A percentile compares a stretch with the other conserved stretches of the same genome.
These are phyloP conservation scores for Microplitis mediator DNA, from an alignment of 1,140 invertebrate species.

Conservation along the genomic window DNA sequence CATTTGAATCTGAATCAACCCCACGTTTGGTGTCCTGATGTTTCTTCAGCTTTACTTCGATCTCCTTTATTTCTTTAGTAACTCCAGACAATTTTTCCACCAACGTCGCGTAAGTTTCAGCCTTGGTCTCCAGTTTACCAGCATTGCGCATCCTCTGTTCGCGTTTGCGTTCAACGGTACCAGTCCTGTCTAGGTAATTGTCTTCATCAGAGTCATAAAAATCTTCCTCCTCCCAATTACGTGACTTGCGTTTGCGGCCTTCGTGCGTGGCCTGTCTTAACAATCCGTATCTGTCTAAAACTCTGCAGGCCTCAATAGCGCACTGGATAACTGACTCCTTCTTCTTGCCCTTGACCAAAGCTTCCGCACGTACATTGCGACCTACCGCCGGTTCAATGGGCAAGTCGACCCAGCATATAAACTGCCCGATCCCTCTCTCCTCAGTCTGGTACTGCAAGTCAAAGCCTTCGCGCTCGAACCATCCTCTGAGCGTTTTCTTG, in stretches of 20 bases:
- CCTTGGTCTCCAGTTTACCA: slow-evolving; percentile 66
- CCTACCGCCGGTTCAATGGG: slow-evolving; percentile 83
- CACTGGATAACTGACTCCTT: slow-evolving; percentile 93
- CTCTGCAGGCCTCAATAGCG: slow-evolving; percentile 91
- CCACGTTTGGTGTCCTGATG: slow-evolving; percentile 9
- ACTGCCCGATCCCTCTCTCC: slow-evolving; percentile 81
- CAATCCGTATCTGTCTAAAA: slow-evolving; percentile 83
- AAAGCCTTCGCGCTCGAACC: slow-evolving; percentile 93
- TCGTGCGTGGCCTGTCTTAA: slow-evolving; percentile 79
- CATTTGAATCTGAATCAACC: slow-evolving; percentile 48
- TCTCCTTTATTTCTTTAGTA: slow-evolving; percentile 63
- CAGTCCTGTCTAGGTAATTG: slow-evolving; percentile 93
- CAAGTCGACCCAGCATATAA: slow-evolving; percentile 71
- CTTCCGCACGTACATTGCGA: slow-evolving; percentile 79
- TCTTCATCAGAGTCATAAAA: slow-evolving; percentile 98
- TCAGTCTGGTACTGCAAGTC: slow-evolving; percentile 84
- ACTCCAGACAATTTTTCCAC: slow-evolving; percentile 71
- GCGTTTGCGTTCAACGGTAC: slow-evolving; percentile 88
- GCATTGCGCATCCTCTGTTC: slow-evolving; percentile 75
- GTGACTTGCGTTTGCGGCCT: slow-evolving; percentile 72
- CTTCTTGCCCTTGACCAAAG: slow-evolving; percentile 88
- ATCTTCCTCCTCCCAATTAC: slow-evolving; percentile 87
- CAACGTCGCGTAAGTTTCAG: slow-evolving; percentile 82
- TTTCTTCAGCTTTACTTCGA: slow-evolving; percentile 16
- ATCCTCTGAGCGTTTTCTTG: slow-evolving; percentile 91